Evolutionary conservation across 2,113 vertebrate genomes (phyloP), one percentile per base, ranked within the genome.

Genomic region (Pedionomus torquatus): DNA sequence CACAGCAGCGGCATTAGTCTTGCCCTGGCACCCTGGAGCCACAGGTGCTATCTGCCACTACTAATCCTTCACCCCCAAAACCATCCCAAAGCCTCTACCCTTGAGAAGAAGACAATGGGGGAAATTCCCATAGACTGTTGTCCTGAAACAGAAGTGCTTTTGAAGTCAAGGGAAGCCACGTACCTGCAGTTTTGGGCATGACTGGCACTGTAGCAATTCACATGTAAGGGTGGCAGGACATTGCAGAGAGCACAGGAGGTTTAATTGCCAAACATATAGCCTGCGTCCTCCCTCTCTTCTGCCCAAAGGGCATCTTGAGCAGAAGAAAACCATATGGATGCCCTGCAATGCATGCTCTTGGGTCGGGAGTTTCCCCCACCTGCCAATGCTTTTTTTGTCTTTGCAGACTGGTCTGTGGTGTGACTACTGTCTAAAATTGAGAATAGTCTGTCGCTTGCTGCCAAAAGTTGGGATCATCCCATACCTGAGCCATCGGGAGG

Each of bases 51-150:
- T 7, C 10, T 71, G 68, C 9, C 48, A 20, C 26, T 35, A 20
- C 43, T 31, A 49, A 14, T 13, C 23, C 77, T 79, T 11, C 65
- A 78, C 41, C 48, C 37, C 23, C 57, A 58, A 15, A 79, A 28
- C 14, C n/a, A 14, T 21, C 58, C 90, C 26, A 2, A 19, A 43
- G 11, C 16, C 33, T 51, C 24, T 55, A 4, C 2, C 37, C 3
- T 46, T 17, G 18, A 49, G 58, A 25, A 70, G 23, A 2, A 0
- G 2, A 18, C 64, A 23, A 5, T 1, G 15, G n/a, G 5, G 31
- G 26, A 52, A 35, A 68, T 44, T 69, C 52, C 54, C 17, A 11
- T 4, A 54, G 44, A 20, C 6, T 2, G 0, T 13, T 43, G 11
- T 46, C 31, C 37, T 54, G 20, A 72, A 84, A 33, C 6, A 72